phyloP scores from a whole-genome alignment of 2,888 invertebrate species.

The Drosophila mercatorum region DNA sequence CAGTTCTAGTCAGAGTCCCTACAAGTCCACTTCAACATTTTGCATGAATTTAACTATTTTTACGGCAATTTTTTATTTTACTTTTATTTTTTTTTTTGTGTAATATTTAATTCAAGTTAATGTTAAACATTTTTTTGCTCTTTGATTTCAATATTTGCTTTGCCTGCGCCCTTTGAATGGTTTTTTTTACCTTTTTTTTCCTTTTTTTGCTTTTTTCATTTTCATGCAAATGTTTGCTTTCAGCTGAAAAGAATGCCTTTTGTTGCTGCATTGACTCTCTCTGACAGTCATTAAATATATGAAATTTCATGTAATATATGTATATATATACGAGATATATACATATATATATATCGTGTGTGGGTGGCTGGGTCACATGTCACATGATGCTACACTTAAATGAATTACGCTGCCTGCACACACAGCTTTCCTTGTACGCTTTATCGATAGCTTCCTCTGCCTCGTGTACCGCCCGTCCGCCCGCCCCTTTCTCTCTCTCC shows the following conservation, averaged over 20 bases:
- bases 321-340: conserved; percentile 1
- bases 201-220: background rate
- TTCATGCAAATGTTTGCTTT: conserved; percentile 38
- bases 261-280: conserved; percentile 53
- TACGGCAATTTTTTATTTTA: background rate
- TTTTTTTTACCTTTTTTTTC: background rate
- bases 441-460: conserved; percentile 6
- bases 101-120: conserved; percentile 1
- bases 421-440: conserved; percentile 15
- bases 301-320: conserved; percentile 59
- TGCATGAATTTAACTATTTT: too few relatives aligned
- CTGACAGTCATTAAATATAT: conserved; percentile 75
- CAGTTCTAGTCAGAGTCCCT: background rate
- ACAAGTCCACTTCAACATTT: background rate
- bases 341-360: background rate
- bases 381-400: conserved; percentile 48
- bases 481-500: background rate
- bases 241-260: conserved; percentile 41
- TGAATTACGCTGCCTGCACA: conserved; percentile 63
- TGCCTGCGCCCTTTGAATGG: background rate
- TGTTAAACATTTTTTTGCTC: conserved; percentile 10
- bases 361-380: conserved; percentile 6
- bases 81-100: too few relatives aligned
- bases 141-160: conserved; percentile 20
- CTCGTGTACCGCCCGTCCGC: too few relatives aligned